Conservation (phyloP, 2,113 vertebrate species). For the Ptilorrhoa leucosticta region DNA sequence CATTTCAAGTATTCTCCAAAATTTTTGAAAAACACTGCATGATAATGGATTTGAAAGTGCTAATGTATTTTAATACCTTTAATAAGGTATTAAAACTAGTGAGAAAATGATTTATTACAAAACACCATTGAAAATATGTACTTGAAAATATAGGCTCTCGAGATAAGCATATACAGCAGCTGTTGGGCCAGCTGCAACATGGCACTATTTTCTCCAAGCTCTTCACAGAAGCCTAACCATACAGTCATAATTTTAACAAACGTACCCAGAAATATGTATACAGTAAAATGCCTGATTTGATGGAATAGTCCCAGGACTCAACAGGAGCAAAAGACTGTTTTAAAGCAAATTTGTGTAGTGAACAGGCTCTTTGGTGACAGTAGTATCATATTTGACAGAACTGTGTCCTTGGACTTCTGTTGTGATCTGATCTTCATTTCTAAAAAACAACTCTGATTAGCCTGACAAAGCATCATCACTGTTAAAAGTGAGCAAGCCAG, state of each 20-base stretch:
- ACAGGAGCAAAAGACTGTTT: neutral
- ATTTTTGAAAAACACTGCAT: neutral
- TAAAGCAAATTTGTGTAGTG: neutral
- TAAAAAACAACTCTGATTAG: neutral
- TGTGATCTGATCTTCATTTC: neutral
- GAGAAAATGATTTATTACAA: constrained; percentile 23
- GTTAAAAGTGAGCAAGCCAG: neutral
- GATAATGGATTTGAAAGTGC: constrained; percentile 27
- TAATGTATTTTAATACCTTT: constrained; percentile 38
- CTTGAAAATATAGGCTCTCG: constrained; percentile 33
- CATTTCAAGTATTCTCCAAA: constrained; percentile 2
- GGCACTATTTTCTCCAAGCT: constrained; percentile 21
- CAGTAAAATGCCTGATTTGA: neutral
- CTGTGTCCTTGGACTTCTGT: neutral
- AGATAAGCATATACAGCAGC: constrained; percentile 45
- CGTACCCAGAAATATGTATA: neutral
- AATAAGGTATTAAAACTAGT: constrained; percentile 31
- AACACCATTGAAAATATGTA: constrained; percentile 15
- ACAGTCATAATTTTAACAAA: constrained; percentile 18
- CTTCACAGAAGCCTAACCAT: constrained; percentile 4
- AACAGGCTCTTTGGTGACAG: neutral
- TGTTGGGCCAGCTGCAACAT: constrained; percentile 40
- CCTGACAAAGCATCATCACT: neutral
- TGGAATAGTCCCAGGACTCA: neutral
- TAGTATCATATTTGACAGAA: neutral